Conservation (phyloP, 1,140 invertebrate species). For the Ostrea denselamellosa region DNA sequence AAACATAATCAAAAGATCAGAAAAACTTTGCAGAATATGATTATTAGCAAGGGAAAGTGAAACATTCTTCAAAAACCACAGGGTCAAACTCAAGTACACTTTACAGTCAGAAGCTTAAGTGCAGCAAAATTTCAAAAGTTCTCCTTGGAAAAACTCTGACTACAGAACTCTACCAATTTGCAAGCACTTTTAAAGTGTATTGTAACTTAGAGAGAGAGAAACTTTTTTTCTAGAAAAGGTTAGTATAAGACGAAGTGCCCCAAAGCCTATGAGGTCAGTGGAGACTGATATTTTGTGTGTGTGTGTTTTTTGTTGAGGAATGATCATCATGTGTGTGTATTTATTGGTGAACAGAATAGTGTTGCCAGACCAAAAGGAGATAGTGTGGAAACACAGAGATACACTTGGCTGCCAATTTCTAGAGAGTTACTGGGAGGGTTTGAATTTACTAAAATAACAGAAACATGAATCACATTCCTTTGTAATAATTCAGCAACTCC, state of each 20-base stretch:
- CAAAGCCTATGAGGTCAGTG: not conserved
- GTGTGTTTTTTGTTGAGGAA: not conserved
- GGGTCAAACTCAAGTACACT: slow-evolving; percentile 10
- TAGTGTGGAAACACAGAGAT: slow-evolving; percentile 22
- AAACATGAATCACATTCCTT: slow-evolving; percentile 25
- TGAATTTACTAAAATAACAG: slow-evolving; percentile 26
- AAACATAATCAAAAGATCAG: no score
- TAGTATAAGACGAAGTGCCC: not conserved
- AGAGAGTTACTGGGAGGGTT: slow-evolving; percentile 26
- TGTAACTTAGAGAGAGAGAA: not conserved
- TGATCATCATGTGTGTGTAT: slow-evolving; percentile 14
- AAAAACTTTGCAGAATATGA: no score
- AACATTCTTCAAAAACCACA: not conserved
- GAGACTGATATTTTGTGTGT: not conserved
- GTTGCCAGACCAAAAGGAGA: not conserved
- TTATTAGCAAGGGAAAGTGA: no score
- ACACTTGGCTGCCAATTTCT: slow-evolving; percentile 36
- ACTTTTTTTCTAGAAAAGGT: no score
- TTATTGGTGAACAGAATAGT: slow-evolving; percentile 4
- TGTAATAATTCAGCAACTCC: slow-evolving; percentile 1
- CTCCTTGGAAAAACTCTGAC: not conserved
- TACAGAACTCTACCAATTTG: not conserved
- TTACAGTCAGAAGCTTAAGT: not conserved
- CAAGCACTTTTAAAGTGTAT: not conserved
- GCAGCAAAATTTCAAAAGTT: not conserved